Conservation (phyloP, 2,888 invertebrate species). For the Acrobasis consociella region DNA sequence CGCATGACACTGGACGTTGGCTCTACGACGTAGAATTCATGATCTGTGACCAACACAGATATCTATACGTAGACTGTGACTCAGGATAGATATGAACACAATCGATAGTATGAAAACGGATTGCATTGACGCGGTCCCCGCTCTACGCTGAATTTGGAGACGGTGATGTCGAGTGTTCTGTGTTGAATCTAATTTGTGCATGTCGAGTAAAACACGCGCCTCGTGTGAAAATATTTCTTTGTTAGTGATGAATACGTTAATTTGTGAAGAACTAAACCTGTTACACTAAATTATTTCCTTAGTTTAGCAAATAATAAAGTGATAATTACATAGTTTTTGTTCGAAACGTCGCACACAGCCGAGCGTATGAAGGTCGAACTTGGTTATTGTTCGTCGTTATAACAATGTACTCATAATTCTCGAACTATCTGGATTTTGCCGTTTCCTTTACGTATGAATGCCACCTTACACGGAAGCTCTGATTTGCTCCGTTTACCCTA, state of each 20-base stretch:
- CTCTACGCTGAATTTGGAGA: slow-evolving; percentile 35
- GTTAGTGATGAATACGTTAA: slow-evolving; percentile 22
- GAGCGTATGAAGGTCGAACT: slow-evolving; percentile 62
- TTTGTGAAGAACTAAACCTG: slow-evolving; percentile 8
- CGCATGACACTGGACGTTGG: slow-evolving; percentile 43
- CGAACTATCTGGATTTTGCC: slow-evolving; percentile 7
- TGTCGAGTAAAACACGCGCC: slow-evolving; percentile 36
- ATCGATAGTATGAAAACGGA: slow-evolving; percentile 39
- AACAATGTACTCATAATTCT: slow-evolving; percentile 22
- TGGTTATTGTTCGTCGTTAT: slow-evolving; percentile 54
- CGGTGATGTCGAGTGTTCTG: slow-evolving; percentile 22
- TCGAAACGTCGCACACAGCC: slow-evolving; percentile 51
- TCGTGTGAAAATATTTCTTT: slow-evolving; percentile 7
- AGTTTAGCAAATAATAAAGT: slow-evolving; percentile 37
- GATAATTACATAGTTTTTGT: slow-evolving; percentile 39
- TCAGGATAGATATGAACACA: slow-evolving; percentile 40
- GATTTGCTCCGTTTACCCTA: slow-evolving; percentile 62
- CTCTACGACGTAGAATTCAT: slow-evolving; percentile 36
- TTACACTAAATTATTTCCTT: slow-evolving; percentile 22
- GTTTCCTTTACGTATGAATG: slow-evolving; percentile 10
- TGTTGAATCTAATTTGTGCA: slow-evolving; percentile 24
- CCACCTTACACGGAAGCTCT: slow-evolving; percentile 46
- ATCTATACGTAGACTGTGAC: slow-evolving; percentile 45
- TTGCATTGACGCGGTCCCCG: slow-evolving; percentile 38
- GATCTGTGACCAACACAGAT: slow-evolving; percentile 43